Percentiles rank a stretch among this genome's conserved stretches.
Evolutionary conservation across 2,888 invertebrate species (phyloP).

Genomic region (Chymomyza procnemis): DNA sequence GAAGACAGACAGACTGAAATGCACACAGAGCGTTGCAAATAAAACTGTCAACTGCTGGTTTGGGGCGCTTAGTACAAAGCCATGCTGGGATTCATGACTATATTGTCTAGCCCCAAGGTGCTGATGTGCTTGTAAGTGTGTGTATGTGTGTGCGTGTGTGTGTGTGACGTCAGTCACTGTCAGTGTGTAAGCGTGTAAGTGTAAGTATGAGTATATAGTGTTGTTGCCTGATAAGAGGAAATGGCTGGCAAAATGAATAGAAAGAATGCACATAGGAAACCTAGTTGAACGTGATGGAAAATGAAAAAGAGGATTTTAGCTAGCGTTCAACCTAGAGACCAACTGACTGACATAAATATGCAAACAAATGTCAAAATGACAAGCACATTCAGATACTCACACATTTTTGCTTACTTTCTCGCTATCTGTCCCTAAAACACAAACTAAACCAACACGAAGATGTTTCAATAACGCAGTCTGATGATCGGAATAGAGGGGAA

Average conservation of each 20-base stretch:
- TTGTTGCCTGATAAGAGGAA: conserved; percentile 46
- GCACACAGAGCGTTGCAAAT: conserved; percentile 36
- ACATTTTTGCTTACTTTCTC: no score
- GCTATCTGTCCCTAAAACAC: conserved; percentile 10
- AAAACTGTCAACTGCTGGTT: conserved; percentile 35
- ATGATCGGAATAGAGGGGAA: not conserved
- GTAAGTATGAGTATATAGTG: conserved; percentile 12
- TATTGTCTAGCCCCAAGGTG: not conserved
- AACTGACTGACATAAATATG: conserved; percentile 67
- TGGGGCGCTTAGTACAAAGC: conserved; percentile 15
- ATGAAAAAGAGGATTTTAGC: conserved; percentile 13
- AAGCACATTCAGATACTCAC: conserved; percentile 39
- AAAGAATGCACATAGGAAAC: conserved; percentile 22
- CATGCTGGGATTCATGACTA: not conserved
- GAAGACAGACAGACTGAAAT: conserved; percentile 41
- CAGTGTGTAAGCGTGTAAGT: not conserved
- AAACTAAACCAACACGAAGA: not conserved
- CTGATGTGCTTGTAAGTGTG: not conserved
- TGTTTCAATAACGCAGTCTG: not conserved
- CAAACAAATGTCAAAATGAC: conserved; percentile 75
- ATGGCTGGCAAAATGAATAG: conserved; percentile 54
- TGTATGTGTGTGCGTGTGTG: not conserved
- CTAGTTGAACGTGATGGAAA: conserved; percentile 9
- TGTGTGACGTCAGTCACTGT: not conserved
- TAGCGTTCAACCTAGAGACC: conserved; percentile 46